Conservation (phyloP, 2,797 vertebrate species). For the Syngnathus acus region DNA sequence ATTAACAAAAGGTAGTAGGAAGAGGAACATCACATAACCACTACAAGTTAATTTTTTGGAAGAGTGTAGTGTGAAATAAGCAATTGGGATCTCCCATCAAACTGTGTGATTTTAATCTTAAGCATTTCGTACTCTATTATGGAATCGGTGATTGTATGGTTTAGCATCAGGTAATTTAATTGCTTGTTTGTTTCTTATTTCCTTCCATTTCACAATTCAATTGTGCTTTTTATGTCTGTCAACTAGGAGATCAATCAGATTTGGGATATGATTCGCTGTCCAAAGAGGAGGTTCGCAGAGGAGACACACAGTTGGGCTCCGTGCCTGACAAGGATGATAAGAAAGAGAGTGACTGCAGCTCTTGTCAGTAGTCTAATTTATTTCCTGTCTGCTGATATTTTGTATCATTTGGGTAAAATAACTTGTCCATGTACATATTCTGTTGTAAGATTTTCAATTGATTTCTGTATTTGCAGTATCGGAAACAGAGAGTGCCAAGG, state of each 20-base stretch:
- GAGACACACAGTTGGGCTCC: conserved; percentile 59
- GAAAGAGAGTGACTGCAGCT: conserved; percentile 85
- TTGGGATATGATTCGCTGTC: conserved; percentile 82
- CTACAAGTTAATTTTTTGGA: not conserved
- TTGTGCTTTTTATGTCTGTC: conserved; percentile 7
- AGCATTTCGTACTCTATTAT: not conserved
- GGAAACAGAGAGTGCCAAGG: conserved; percentile 64
- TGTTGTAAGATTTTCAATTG: conserved; percentile 6
- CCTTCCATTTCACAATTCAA: not conserved
- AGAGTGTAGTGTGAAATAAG: not conserved
- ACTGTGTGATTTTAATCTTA: not conserved
- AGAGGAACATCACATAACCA: not conserved
- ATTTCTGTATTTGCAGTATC: conserved; percentile 54
- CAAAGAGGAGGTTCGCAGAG: conserved; percentile 85
- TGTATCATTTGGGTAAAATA: not conserved
- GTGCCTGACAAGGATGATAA: conserved; percentile 77
- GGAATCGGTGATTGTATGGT: conserved; percentile 12
- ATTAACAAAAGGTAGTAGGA: not conserved
- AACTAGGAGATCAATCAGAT: conserved; percentile 83
- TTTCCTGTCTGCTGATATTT: not conserved
- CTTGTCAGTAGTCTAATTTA: conserved; percentile 50
- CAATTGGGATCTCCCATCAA: not conserved
- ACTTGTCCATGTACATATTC: not conserved
- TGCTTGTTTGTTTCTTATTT: not conserved
- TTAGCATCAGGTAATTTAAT: not conserved